These are phyloP conservation scores for Tiliacea citrago DNA, from an alignment of 2,888 invertebrate species.

Conservation along the genomic window DNA sequence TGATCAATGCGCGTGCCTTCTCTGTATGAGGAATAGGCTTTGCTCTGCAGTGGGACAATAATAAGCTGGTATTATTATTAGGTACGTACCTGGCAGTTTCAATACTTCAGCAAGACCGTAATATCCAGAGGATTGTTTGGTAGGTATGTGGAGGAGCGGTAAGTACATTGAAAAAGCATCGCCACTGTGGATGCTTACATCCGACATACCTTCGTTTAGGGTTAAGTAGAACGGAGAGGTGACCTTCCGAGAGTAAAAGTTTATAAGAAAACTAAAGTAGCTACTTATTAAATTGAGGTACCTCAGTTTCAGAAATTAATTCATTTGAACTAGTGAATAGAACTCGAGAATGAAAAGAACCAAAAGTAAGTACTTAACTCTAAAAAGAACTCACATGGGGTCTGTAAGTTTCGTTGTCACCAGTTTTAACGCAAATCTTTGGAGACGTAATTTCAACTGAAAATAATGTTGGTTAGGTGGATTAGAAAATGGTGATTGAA, in stretches of 20 bases:
- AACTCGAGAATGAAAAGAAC: not conserved
- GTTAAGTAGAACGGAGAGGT: conserved; percentile 92
- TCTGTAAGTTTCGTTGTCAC: conserved; percentile 91
- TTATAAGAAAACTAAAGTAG: no score
- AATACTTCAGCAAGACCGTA: conserved; percentile 90
- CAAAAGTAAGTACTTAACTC: no score
- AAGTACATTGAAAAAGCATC: conserved; percentile 86
- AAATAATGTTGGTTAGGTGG: conserved; percentile 12
- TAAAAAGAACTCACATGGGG: conserved; percentile 87
- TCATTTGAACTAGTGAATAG: not conserved
- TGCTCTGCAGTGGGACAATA: not conserved
- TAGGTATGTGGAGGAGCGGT: conserved; percentile 91
- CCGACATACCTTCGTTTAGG: conserved; percentile 92
- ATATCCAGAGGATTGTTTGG: conserved; percentile 91
- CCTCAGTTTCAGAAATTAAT: not conserved
- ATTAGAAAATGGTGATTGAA: not conserved
- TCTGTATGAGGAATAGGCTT: not conserved
- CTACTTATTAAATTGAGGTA: no score
- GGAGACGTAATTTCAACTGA: conserved; percentile 93
- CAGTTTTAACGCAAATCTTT: conserved; percentile 90
- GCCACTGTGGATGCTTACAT: conserved; percentile 91
- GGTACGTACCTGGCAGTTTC: conserved; percentile 79
- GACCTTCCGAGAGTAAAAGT: conserved; percentile 76
- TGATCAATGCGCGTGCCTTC: not conserved
- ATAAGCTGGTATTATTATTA: not conserved